These are phyloP conservation scores for Macrobrachium rosenbergii DNA, from an alignment of 1,140 invertebrate genomes.

Conservation along the genomic window DNA sequence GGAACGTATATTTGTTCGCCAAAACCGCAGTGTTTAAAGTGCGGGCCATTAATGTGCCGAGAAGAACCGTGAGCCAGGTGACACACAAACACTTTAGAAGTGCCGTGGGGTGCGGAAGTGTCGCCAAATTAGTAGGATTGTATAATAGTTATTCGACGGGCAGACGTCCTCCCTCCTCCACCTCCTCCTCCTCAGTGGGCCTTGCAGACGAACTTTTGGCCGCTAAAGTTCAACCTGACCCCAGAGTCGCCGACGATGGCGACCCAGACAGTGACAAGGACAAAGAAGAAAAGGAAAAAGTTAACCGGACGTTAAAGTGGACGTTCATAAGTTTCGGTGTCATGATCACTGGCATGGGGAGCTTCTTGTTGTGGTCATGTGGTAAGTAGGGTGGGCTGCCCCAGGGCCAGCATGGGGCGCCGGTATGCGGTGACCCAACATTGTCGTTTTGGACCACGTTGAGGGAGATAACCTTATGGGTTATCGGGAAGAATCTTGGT, in stretches of 20 bases:
- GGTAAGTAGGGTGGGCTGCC: conserved; percentile 67
- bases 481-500: no score
- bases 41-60: background rate
- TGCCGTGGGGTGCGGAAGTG: background rate
- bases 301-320: conserved; percentile 66
- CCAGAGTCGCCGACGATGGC: conserved; percentile 68
- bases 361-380: conserved; percentile 69
- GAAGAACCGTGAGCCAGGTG: conserved; percentile 14
- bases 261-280: conserved; percentile 61
- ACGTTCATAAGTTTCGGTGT: conserved; percentile 69
- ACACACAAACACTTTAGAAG: background rate
- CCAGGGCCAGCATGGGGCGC: no score
- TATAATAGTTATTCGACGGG: background rate
- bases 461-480: no score
- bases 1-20: background rate
- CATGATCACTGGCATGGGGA: conserved; percentile 70
- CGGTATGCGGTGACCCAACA: background rate
- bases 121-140: background rate
- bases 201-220: conserved; percentile 66
- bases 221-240: conserved; percentile 65
- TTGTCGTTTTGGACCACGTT: no score
- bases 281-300: conserved; percentile 64
- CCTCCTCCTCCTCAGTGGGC: background rate
- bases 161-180: no score
- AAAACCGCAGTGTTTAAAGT: background rate